Evolutionary conservation across 64 coral and sea anemone species (phyloP), one percentile per base, ranked within the genome.

Genomic region (Acropora yongei): DNA sequence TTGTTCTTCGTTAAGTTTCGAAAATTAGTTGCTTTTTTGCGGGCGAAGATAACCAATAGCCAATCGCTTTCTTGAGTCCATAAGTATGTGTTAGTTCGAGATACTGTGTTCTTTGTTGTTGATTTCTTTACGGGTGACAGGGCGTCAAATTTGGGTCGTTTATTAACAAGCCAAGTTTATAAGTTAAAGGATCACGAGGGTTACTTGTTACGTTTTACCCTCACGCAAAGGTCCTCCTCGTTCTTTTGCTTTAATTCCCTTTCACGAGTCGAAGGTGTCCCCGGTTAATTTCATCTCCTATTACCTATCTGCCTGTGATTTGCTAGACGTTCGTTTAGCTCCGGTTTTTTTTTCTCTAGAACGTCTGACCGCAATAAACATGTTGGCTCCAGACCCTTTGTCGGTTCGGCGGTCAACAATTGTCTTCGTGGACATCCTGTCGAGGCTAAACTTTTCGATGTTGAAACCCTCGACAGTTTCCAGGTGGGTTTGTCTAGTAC

Each of bases 71-170:
- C 77, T 3, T 43, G 45, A 5, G 57, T 75, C 18, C 16, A 79
- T 9, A 80, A 93, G 68, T 93, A 93, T 80, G 80, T 93, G 13
- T 87, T 86, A n/a, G 82, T 87, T 5, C 78, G 91, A 8, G 91
- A 87, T 79, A 47, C 80, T 1, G 44, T n/a, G 1, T 79, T 87
- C 48, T 87, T 92, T 14, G 83, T 87, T 44, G 51, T 80, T 2
- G 84, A 87, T 57, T 90, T 93, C 41, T 93, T 93, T 5, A 93
- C 91, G 6, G 83, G 91, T 39, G 84, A 88, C 53, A 57, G 91
- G 5, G 83, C 84, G 17, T 41, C 75, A 0, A 84, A 93, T 88
- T 87, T 93, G 5, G 91, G 91, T 74, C 82, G 91, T 5, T 53
- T 93, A 44, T 42, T n/a, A 12, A 42, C 81, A 0, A 80, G 66